phyloP scores from a whole-genome alignment of 2,797 vertebrate genomes.

The Hipposideros larvatus region DNA sequence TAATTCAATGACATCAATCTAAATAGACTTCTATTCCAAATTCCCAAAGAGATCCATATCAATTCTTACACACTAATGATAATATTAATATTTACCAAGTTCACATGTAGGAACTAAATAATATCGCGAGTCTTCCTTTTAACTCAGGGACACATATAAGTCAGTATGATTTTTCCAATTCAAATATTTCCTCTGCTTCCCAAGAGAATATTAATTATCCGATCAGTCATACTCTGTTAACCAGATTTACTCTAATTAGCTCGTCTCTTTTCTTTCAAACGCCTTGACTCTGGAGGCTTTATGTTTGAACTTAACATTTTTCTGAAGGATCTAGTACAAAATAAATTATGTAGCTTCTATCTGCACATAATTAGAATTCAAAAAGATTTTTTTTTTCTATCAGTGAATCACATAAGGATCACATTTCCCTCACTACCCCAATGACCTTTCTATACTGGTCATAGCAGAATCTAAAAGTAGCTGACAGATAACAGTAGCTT shows the following conservation, averaged over 20 bases:
- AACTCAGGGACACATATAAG: not conserved
- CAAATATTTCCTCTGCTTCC: constrained; percentile 26
- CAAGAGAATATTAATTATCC: constrained; percentile 48
- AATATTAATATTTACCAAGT: constrained; percentile 16
- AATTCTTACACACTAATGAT: not conserved
- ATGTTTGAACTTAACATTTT: constrained; percentile 68
- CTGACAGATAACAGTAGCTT: constrained; percentile 70
- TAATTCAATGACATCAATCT: not conserved
- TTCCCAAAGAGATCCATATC: not conserved
- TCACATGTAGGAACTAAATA: not conserved
- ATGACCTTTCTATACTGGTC: constrained; percentile 73
- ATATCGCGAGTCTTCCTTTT: not conserved
- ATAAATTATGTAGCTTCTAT: constrained; percentile 64
- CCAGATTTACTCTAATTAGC: constrained; percentile 69
- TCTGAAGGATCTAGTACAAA: constrained; percentile 69
- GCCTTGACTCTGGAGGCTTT: constrained; percentile 71
- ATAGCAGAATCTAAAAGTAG: constrained; percentile 70
- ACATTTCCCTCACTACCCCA: constrained; percentile 68
- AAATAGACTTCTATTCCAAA: not conserved
- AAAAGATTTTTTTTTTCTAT: constrained; percentile 55
- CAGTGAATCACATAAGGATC: constrained; percentile 49
- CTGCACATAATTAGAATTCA: constrained; percentile 16
- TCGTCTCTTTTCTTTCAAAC: constrained; percentile 26
- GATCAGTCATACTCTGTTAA: not conserved
- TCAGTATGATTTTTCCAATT: constrained; percentile 48